Conservation (phyloP, 2,888 invertebrate genomes). For the Yponomeuta evonymella region DNA sequence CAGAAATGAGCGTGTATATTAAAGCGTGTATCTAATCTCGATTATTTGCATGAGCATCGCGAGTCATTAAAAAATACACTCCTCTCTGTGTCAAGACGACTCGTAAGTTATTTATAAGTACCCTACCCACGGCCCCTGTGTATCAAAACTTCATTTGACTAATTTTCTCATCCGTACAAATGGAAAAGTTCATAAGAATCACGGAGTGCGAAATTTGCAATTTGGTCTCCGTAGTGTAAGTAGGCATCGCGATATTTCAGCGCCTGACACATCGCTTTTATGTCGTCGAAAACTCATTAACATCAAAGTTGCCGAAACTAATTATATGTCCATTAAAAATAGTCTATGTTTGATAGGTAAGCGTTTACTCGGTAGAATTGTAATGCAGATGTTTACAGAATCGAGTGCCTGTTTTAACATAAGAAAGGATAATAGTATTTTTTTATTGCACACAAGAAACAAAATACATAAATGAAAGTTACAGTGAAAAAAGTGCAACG, state of each 20-base stretch:
- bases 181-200: constrained; percentile 3
- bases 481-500: too few species aligned
- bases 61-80: neutral
- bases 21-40: too few species aligned
- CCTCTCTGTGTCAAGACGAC: neutral
- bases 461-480: too few species aligned
- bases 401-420: too few species aligned
- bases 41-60: too few species aligned
- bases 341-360: too few species aligned
- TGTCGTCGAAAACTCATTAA: neutral
- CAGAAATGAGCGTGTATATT: too few species aligned
- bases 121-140: neutral
- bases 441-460: too few species aligned
- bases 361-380: too few species aligned
- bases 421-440: too few species aligned
- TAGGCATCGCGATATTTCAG: neutral
- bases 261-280: neutral
- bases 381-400: too few species aligned
- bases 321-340: neutral
- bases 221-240: neutral
- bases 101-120: neutral
- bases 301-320: neutral
- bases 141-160: neutral
- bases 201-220: neutral
- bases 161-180: neutral